phyloP scores from a whole-genome alignment of 2,113 vertebrate species.

The Amphilophus citrinellus region DNA sequence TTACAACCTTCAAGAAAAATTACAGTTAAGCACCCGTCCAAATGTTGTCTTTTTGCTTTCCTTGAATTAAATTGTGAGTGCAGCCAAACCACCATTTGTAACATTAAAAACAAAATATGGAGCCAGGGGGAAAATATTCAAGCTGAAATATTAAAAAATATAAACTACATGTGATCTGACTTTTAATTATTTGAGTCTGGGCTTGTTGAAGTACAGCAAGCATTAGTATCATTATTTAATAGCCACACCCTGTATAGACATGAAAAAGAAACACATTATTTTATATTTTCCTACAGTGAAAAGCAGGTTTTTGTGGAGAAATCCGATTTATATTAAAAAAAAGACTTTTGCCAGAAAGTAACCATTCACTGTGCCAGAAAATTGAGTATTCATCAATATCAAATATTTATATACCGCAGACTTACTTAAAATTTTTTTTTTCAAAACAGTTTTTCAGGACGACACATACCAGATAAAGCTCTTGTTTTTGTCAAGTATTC shows the following conservation, averaged over 20 bases:
- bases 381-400: neutral
- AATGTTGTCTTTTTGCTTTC: neutral
- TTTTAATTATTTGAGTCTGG: too few relatives aligned
- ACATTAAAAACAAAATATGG: neutral
- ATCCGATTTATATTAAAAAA: neutral
- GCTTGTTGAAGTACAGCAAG: neutral
- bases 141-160: neutral
- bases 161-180: neutral
- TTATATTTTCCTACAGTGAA: neutral
- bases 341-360: neutral
- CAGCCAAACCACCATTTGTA: neutral
- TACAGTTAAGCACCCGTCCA: neutral
- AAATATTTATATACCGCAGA: neutral
- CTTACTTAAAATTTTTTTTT: neutral
- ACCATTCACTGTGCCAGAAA: neutral
- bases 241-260: neutral
- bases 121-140: neutral
- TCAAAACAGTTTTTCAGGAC: neutral
- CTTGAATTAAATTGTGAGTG: neutral
- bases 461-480: neutral
- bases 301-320: neutral
- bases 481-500: slow-evolving; percentile 18
- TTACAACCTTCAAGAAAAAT: neutral
- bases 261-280: neutral
- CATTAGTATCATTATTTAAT: neutral